Evolutionary conservation across 2,888 invertebrate genomes (phyloP), one percentile per base, ranked within the genome.

Genomic region (Agrypnus murinus): DNA sequence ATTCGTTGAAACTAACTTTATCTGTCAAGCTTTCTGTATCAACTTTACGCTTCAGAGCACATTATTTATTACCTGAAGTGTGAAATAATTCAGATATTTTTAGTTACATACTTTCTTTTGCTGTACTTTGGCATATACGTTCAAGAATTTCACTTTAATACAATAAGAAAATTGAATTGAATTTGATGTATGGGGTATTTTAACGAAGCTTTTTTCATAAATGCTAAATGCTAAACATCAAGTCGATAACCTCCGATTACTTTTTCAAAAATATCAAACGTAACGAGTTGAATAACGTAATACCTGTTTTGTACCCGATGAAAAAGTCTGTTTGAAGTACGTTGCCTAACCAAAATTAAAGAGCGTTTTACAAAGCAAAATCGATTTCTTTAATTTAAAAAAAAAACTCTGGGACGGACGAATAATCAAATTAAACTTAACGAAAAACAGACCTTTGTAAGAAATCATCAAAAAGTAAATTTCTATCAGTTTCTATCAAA

Each of bases 381-480:
- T 50, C 50, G 31, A 50, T 50, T 50, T 31, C 50, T 50, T 32
- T 50, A 50, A 50, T 31, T 50, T 50, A 50, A 50, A 50, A 31
- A n/a, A n/a, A 31, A 25, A 50, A 32, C 50, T 50, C 31, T 12
- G 50, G 12, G 31, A n/a, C 50, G 31, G 31, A 50, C 50, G 31
- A 31, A 31, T 50, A 50, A 50, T 50, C 50, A 50, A 25, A 31
- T 8, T 12, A 50, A 14, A 50, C 25, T 50, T 50, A 50, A 31
- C 12, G 31, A 19, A 50, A n/a, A n/a, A n/a, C n/a, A n/a, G n/a
- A n/a, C n/a, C n/a, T n/a, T n/a, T n/a, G n/a, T n/a, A n/a, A n/a
- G n/a, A n/a, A n/a, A n/a, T n/a, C n/a, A n/a, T n/a, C n/a, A n/a
- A n/a, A n/a, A n/a, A n/a, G n/a, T n/a, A n/a, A n/a, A n/a, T n/a